phyloP scores from a whole-genome alignment of 2,888 invertebrate species.

The Chirona hameri region DNA sequence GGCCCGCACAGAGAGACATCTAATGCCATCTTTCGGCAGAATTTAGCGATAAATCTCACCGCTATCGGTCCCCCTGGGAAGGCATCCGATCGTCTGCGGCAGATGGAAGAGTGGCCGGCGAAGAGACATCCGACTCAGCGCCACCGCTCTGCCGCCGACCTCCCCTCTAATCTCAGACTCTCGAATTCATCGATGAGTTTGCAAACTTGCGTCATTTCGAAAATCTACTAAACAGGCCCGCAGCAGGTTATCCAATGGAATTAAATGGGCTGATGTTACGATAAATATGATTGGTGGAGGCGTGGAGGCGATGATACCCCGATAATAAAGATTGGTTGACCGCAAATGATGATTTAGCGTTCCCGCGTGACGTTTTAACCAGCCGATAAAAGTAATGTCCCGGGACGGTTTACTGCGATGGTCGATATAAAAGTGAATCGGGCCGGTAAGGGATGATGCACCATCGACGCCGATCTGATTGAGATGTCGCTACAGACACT shows the following conservation, averaged over 20 bases:
- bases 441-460: neutral
- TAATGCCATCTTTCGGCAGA: slow-evolving; percentile 12
- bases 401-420: neutral
- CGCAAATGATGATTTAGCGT: slow-evolving; percentile 25
- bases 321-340: slow-evolving; percentile 29
- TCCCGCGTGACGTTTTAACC: slow-evolving; percentile 9
- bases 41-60: slow-evolving; percentile 24
- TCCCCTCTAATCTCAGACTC: slow-evolving; percentile 3
- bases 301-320: slow-evolving; percentile 25
- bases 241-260: slow-evolving; percentile 27
- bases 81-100: slow-evolving; percentile 9
- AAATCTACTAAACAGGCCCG: slow-evolving; percentile 6
- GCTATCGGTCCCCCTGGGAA: slow-evolving; percentile 3
- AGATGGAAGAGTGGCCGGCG: neutral
- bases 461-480: neutral
- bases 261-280: slow-evolving; percentile 26
- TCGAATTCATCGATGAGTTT: slow-evolving; percentile 23
- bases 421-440: slow-evolving; percentile 7
- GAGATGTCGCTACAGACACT: neutral
- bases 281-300: slow-evolving; percentile 25
- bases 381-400: slow-evolving; percentile 8
- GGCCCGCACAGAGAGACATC: neutral
- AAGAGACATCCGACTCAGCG: neutral
- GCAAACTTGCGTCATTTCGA: neutral
- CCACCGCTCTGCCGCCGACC: too few relatives aligned